Percentiles rank a stretch among this genome's conserved stretches.
Conservation (phyloP, 2,113 vertebrate genomes). For the Chloropsis cyanopogon region DNA sequence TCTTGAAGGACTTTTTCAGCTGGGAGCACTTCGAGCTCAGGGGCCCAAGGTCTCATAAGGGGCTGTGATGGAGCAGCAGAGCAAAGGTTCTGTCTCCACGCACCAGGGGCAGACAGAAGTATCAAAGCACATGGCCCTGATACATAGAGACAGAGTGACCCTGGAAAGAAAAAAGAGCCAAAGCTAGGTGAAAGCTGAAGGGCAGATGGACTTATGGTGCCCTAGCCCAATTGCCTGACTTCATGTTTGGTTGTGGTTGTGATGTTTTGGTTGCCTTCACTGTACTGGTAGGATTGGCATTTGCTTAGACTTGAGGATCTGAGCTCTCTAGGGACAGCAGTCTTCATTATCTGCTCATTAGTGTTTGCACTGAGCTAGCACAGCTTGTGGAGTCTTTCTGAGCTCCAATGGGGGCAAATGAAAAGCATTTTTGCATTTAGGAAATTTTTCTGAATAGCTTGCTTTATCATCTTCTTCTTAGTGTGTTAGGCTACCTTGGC, state of each 20-base stretch:
- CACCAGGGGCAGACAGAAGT: not conserved
- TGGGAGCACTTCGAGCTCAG: not conserved
- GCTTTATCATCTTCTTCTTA: not conserved
- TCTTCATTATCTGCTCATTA: not conserved
- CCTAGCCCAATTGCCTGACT: not conserved
- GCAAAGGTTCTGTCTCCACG: not conserved
- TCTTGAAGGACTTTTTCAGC: not conserved
- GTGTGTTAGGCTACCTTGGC: not conserved
- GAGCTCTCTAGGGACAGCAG: not conserved
- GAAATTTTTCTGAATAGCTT: not conserved
- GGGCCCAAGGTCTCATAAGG: not conserved
- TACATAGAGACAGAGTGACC: accelerated
- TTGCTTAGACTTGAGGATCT: not conserved
- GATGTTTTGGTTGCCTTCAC: not conserved
- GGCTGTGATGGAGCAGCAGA: not conserved
- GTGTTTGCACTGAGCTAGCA: not conserved
- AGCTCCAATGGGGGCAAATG: not conserved
- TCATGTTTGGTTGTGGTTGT: accelerated
- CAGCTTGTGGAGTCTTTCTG: not conserved
- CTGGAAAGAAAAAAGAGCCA: not conserved
- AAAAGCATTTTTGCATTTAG: not conserved
- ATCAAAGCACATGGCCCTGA: not conserved
- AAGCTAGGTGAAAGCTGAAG: not conserved
- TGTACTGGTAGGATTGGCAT: not conserved
- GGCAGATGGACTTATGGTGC: not conserved